A percentile compares a stretch with the other conserved stretches of the same genome.
Conservation (phyloP, 2,113 vertebrate species). For the Notarius lentiginosus region DNA sequence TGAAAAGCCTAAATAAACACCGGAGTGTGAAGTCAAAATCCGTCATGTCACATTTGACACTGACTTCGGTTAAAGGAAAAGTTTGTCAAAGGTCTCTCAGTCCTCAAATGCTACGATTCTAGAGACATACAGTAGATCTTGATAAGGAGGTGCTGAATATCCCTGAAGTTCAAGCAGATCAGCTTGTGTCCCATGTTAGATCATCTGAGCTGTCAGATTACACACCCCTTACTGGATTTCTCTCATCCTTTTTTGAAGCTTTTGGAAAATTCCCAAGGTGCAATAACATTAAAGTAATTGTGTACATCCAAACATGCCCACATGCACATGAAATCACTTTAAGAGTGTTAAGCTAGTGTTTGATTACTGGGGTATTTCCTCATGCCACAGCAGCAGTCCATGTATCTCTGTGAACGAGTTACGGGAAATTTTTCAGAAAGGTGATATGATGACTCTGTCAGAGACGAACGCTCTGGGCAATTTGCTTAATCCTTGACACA, state of each 20-base stretch:
- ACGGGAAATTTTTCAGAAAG: conserved; percentile 42
- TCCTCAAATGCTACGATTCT: neutral
- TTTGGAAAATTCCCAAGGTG: neutral
- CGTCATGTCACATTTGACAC: conserved; percentile 15
- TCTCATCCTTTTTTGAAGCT: neutral
- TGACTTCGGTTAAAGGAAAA: conserved; percentile 1
- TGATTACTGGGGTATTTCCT: conserved; percentile 41
- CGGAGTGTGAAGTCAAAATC: conserved; percentile 22
- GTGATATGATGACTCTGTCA: conserved; percentile 22
- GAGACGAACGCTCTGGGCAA: conserved; percentile 10
- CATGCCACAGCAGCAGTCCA: conserved; percentile 1
- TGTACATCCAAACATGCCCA: neutral
- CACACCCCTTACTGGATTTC: neutral
- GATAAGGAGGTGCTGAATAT: neutral
- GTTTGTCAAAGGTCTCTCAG: conserved; percentile 11
- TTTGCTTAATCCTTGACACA: conserved; percentile 38
- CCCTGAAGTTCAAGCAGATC: neutral
- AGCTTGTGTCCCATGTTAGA: neutral
- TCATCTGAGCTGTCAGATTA: neutral
- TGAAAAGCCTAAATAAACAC: conserved; percentile 44
- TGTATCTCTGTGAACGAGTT: conserved; percentile 35
- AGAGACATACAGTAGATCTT: neutral
- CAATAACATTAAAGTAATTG: neutral
- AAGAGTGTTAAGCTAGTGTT: conserved; percentile 19
- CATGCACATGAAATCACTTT: neutral